Conservation (phyloP, 1,140 invertebrate genomes). For the Aculops lycopersici region DNA sequence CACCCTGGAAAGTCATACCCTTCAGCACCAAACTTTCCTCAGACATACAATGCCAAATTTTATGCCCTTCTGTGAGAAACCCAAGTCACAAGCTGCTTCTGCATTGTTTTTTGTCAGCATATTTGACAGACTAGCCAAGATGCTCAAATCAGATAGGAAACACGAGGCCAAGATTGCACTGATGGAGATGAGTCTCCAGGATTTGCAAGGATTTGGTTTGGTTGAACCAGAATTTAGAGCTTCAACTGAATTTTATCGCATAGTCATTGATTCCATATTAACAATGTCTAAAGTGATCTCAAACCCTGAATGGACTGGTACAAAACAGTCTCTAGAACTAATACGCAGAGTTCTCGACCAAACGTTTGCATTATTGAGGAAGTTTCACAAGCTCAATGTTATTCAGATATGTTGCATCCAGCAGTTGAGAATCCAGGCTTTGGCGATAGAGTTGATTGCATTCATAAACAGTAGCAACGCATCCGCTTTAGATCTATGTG, state of each 20-base stretch:
- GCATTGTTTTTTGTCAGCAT: slow-evolving; percentile 5
- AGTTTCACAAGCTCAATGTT: slow-evolving; percentile 41
- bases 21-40: slow-evolving; percentile 74
- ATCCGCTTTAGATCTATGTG: slow-evolving; percentile 26
- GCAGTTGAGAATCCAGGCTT: slow-evolving; percentile 44
- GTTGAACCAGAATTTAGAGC: slow-evolving; percentile 47
- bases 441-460: slow-evolving; percentile 45
- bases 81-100: neutral
- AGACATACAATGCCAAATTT: slow-evolving; percentile 62
- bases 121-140: slow-evolving; percentile 5
- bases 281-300: slow-evolving; percentile 10
- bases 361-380: slow-evolving; percentile 39
- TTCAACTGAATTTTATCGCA: slow-evolving; percentile 27
- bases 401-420: slow-evolving; percentile 38
- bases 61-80: slow-evolving; percentile 34
- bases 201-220: slow-evolving; percentile 29
- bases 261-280: slow-evolving; percentile 1
- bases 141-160: neutral
- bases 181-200: slow-evolving; percentile 11
- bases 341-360: slow-evolving; percentile 16
- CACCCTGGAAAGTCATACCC: slow-evolving; percentile 59
- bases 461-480: slow-evolving; percentile 27
- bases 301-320: slow-evolving; percentile 12
- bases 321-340: slow-evolving; percentile 10
- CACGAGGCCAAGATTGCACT: neutral